Base-by-base conservation (phyloP, 2,888 invertebrate genomes). In the Nomada lathburiana region DNA sequence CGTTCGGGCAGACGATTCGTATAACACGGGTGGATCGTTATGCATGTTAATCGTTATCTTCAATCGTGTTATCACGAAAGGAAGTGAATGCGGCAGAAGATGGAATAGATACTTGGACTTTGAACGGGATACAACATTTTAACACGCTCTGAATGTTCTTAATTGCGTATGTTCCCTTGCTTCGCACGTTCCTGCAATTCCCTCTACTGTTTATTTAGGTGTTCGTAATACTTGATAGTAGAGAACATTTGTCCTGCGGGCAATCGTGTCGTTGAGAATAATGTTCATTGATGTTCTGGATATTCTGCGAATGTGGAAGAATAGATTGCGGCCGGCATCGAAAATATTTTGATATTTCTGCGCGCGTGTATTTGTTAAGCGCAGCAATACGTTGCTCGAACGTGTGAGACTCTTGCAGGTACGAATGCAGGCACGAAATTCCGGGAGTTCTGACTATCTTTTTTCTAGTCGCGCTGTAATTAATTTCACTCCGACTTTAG, bases 121-220 rank as follows among this genome's bases (percentile, higher is more conserved):
- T 60, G 69, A n/a, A 67, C 67, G 72, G 64, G 55, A 76, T 76
- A 44, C 76, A 83, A 81, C 76, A 47, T 59, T 76, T 82, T 82
- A 76, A 69, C 82, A 83, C 82, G 82, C 82, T 83, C 82, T 82
- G 72, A 69, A 76, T 70, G 64, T 72, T 73, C 72, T 69, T 83
- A 82, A 82, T 76, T 70, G 53, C 75, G 44, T 42, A 55, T 59
- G 81, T 76, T 71, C 57, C 57, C 72, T 64, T 9, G 36, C 29
- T 36, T 26, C 47, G 0, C 20, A 20, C 44, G 42, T 26, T 29
- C 53, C 52, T 52, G 44, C 53, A 2, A 36, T 1, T 57, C 50
- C 36, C n/a, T 72, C 52, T 44, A 47, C 57, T 59, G 62, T 68
- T 68, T 72, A 72, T 68, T 26, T 36, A 23, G 18, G 47, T 65